These are phyloP conservation scores for Zootoca vivipara DNA, from an alignment of 2,113 vertebrate genomes.

Conservation along the genomic window DNA sequence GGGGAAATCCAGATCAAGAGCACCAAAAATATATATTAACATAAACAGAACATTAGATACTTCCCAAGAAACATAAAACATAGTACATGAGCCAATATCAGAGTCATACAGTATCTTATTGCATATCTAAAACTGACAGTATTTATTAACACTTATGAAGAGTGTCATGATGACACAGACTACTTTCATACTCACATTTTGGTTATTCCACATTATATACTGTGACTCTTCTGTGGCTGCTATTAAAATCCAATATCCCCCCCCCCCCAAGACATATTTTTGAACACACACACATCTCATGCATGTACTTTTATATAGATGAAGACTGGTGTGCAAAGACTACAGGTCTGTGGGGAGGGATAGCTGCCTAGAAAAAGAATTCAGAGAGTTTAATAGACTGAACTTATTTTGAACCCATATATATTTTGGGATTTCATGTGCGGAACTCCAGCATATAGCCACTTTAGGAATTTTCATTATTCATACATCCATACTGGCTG, in stretches of 20 bases:
- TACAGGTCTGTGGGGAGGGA: background rate
- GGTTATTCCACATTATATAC: background rate
- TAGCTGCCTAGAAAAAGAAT: slow-evolving; percentile 17
- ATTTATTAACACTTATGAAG: background rate
- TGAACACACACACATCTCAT: too few relatives aligned
- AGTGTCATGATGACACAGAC: background rate
- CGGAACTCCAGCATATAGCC: slow-evolving; percentile 14
- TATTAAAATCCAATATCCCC: background rate
- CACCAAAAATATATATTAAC: too few relatives aligned
- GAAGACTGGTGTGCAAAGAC: background rate
- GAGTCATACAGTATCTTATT: too few relatives aligned
- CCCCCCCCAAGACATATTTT: background rate
- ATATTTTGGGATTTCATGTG: slow-evolving; percentile 58
- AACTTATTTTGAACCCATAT: slow-evolving; percentile 56
- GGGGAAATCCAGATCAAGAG: too few relatives aligned
- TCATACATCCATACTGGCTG: background rate
- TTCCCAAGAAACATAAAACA: too few relatives aligned
- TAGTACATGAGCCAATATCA: too few relatives aligned
- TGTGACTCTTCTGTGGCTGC: background rate
- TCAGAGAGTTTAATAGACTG: slow-evolving; percentile 40
- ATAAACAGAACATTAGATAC: too few relatives aligned
- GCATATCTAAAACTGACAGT: too few relatives aligned
- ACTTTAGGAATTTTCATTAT: slow-evolving; percentile 51
- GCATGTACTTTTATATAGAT: background rate
- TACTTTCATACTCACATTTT: background rate